Evolutionary conservation across 2,113 vertebrate genomes (phyloP), one percentile per base, ranked within the genome.

Genomic region (Smithornis capensis): DNA sequence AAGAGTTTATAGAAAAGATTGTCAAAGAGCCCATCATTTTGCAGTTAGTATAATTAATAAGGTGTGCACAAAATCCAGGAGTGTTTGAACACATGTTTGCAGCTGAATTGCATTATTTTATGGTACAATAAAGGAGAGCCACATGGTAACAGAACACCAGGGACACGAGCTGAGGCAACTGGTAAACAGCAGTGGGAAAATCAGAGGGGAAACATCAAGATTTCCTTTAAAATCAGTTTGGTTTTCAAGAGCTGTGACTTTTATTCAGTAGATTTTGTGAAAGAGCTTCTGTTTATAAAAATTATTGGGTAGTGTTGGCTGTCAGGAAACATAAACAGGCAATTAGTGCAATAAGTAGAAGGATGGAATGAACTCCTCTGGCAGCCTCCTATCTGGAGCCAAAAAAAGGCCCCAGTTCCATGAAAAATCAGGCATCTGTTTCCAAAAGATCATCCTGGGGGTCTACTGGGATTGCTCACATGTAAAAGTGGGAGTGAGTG

Each of bases 31-130:
- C 96, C 94, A 73, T 96, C 94, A 96, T 95, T 95, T 97, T 89
- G 87, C 87, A 84, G 95, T 95, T 96, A 96, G 92, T 79, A 92
- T 97, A 97, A 96, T 96, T 95, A 97, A 96, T 96, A 95, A 96
- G 95, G 95, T 96, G 94, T 87, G 92, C 91, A 84, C 77, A 57
- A 78, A 96, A 89, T 87, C 76, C 22, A 63, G 25, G 81, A 81
- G 89, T 94, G 94, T 94, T 97, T 96, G 67, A 78, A 78, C 94
- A 95, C 89, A 84, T 15, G 68, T 75, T 96, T 95, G 69, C 87
- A 68, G 91, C 40, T 95, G 91, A 95, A 95, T 94, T 95, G 78
- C 65, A 64, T 96, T 84, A 90, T 96, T 95, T 96, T 96, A 57
- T 49, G 56, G 29, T 89, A 37, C 7, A 96, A 97, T 95, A 87